These are phyloP conservation scores for Cyclina sinensis DNA, from an alignment of 1,140 invertebrate species.

Conservation along the genomic window DNA sequence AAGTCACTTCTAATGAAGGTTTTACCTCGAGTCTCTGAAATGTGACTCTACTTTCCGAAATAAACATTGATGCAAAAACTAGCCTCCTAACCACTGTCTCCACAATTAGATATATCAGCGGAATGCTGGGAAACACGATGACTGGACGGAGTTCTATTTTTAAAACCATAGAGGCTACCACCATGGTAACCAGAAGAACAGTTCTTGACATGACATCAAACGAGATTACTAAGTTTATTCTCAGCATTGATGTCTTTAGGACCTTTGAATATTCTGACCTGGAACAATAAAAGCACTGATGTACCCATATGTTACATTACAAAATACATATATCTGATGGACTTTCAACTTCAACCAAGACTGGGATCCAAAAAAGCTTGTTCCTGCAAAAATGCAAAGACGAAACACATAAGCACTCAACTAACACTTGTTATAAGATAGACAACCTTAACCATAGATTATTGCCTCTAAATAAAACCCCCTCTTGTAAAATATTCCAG, in stretches of 20 bases:
- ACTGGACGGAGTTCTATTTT: neutral
- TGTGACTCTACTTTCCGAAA: conserved; percentile 15
- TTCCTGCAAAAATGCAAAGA: too few relatives aligned
- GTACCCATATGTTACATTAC: neutral
- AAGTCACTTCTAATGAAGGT: neutral
- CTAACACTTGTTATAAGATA: too few relatives aligned
- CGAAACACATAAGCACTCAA: too few relatives aligned
- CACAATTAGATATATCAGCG: conserved; percentile 21
- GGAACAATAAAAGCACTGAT: neutral
- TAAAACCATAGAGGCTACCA: conserved; percentile 1
- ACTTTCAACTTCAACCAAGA: too few relatives aligned
- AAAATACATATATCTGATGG: neutral
- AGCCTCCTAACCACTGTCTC: neutral
- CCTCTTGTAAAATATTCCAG: too few relatives aligned
- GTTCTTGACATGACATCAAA: conserved; percentile 28
- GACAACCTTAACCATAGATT: too few relatives aligned
- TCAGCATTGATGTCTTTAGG: neutral
- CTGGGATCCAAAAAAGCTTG: too few relatives aligned
- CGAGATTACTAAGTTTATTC: neutral
- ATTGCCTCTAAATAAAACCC: too few relatives aligned
- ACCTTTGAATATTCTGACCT: conserved; percentile 18
- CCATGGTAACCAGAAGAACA: neutral
- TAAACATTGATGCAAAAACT: neutral
- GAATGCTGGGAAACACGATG: neutral
- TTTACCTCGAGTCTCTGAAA: neutral